Evolutionary conservation across 2,888 invertebrate genomes (phyloP).

Genomic region (Drosophila testacea): DNA sequence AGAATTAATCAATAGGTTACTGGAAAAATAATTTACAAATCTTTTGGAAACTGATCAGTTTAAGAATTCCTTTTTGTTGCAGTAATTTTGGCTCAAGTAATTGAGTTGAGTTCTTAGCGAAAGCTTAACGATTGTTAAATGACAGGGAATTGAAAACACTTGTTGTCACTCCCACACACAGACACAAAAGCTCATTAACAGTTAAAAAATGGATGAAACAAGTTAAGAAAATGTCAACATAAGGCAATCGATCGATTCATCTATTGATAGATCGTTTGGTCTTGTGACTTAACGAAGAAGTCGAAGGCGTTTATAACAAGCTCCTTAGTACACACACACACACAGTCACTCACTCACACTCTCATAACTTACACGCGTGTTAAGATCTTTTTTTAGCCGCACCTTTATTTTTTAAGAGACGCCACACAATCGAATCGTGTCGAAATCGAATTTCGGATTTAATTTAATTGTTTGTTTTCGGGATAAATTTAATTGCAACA

Average conservation of each 20-base stretch:
- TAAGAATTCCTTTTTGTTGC: background rate
- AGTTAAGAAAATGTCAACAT: constrained; percentile 49
- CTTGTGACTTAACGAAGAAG: constrained; percentile 3
- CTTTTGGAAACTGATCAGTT: no score
- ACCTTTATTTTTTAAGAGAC: constrained; percentile 35
- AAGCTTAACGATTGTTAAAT: background rate
- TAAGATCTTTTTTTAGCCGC: constrained; percentile 52
- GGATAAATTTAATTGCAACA: constrained; percentile 59
- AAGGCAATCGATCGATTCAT: constrained; percentile 40
- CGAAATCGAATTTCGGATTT: constrained; percentile 44
- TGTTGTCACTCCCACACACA: constrained; percentile 41
- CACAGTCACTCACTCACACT: background rate
- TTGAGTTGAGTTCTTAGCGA: constrained; percentile 1
- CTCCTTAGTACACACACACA: constrained; percentile 25
- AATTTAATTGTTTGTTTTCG: constrained; percentile 62
- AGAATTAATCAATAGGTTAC: no score
- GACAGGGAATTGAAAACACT: constrained; percentile 31
- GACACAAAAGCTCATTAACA: constrained; percentile 39
- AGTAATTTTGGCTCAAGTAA: no score
- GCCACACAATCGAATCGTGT: constrained; percentile 22
- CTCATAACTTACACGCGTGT: constrained; percentile 48
- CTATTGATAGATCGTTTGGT: constrained; percentile 38
- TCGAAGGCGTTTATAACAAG: constrained; percentile 29
- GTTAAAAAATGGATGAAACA: constrained; percentile 35
- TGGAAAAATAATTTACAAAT: no score